Evolutionary conservation across 2,888 invertebrate genomes (phyloP), one percentile per base, ranked within the genome.

Genomic region (Agrypnus murinus): DNA sequence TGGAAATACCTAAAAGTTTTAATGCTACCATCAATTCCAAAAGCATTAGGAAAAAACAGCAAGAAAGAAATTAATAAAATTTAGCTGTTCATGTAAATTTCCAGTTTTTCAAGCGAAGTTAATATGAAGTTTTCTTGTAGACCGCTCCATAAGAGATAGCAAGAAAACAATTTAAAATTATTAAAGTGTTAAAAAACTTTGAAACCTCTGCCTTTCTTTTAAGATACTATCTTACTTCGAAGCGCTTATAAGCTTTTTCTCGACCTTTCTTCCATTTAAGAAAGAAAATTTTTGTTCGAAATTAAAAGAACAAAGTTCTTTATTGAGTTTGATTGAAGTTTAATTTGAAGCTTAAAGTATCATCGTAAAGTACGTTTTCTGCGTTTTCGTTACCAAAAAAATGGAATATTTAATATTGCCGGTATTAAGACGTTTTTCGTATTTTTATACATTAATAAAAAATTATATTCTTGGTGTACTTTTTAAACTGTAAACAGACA

Each of bases 271-370:
- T 57, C 46, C 43, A 63, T 67, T 57, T 36, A 46, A 38, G 48
- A 64, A 62, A 48, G 48, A 55, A 67, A 64, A 63, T 70, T 73
- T 69, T 67, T 65, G 66, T 50, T 43, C 62, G 53, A 69, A 65
- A 67, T 67, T 60, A 68, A 64, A 65, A 59, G 68, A 62, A 65
- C 64, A 55, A 73, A 73, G 65, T 73, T 73, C 69, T 73, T 62
- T 73, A 73, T 73, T 69, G 69, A 73, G 71, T 71, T 70, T 71
- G 65, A 71, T 70, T 60, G 68, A 73, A 71, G 71, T 73, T 73
- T 71, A 73, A 73, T 73, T 73, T 71, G 69, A 63, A 65, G 73
- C 66, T 71, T 68, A 70, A 70, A 70, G 60, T 65, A 60, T 65
- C 63, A 69, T 64, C 57, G 63, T 63, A 43, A 64, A 58, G 59